Conservation (phyloP, 2,797 vertebrate species). For the Chiroxiphia lanceolata region DNA sequence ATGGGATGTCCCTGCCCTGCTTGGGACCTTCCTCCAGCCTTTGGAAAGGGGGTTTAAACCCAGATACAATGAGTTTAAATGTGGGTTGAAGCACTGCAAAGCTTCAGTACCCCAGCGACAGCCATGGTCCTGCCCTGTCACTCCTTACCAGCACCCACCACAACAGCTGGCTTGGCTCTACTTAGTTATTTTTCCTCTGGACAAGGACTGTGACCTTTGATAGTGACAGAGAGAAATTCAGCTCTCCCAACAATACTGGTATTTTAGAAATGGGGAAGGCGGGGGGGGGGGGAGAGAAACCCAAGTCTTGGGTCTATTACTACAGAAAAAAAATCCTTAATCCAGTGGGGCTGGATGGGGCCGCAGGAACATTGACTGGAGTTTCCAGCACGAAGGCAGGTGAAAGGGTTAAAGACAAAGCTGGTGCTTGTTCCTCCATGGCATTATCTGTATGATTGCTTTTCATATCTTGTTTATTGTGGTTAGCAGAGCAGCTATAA, state of each 20-base stretch:
- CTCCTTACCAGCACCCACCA: background rate
- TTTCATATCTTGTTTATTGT: slow-evolving; percentile 72
- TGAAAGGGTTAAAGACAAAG: slow-evolving; percentile 59
- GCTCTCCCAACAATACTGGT: background rate
- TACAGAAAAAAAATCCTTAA: background rate
- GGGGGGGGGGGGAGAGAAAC: background rate
- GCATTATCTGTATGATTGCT: slow-evolving; percentile 71
- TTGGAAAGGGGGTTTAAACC: background rate
- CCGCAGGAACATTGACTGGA: background rate
- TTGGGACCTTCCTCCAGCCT: background rate
- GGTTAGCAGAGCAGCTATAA: slow-evolving; percentile 67
- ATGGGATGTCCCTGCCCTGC: background rate
- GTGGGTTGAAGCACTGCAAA: background rate
- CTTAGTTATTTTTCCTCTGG: background rate
- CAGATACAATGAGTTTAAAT: background rate
- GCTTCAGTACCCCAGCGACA: background rate
- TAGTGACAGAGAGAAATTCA: background rate
- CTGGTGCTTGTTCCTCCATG: slow-evolving; percentile 1
- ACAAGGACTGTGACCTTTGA: background rate
- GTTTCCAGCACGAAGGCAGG: background rate
- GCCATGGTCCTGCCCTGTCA: background rate
- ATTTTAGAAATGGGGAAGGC: background rate
- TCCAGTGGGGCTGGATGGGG: background rate
- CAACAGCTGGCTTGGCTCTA: background rate
- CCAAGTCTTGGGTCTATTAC: background rate